Base-by-base conservation (phyloP, 2,888 invertebrate genomes). In the Sinhomidia bicolor region DNA sequence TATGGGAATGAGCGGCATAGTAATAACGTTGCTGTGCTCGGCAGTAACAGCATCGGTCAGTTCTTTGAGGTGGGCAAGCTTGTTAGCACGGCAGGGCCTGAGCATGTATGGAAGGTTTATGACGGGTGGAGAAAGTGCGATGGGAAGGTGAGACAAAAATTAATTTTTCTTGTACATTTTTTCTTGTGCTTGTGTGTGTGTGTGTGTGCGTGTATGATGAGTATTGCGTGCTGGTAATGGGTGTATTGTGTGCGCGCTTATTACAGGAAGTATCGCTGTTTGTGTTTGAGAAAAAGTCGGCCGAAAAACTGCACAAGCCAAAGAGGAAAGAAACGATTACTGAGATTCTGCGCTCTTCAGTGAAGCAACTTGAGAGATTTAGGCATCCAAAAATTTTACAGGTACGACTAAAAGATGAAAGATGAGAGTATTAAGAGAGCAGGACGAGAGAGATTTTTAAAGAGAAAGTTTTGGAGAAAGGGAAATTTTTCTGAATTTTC, bases 241-340 rank as follows among this genome's bases (percentile, higher is more conserved):
- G 32, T 29, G 23, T 60, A 14, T 60, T 23, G 74, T 23, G 47
- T 74, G 44, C 12, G 14, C 3, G 17, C 91, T 91, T 91, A 90
- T 94, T 94, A 9, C 95, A 98, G 98, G 98, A 98, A 94, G 97
- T 97, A 90, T 98, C 98, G 0, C 96, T 99, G 91, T 98, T 98
- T 94, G 95, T 98, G 85, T 98, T 98, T 93, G 98, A 99, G 94
- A 99, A 99, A 94, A 96, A 97, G 91, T 96, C 96, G 85, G 98
- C 97, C 0, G 98, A 98, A 93, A 98, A 98, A 93, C 94, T 98
- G 60, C 97, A 97, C 94, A 98, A 98, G 93, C 98, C 98, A 3
- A 97, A 98, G 92, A 95, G 97, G 88, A 97, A 98, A 93, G 98
- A 98, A 93, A 96, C 96, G n/a, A 97, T 99, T 92, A 96, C 98